Evolutionary conservation across 1,140 invertebrate species (phyloP).

Genomic region (Aleiodes sp.): DNA sequence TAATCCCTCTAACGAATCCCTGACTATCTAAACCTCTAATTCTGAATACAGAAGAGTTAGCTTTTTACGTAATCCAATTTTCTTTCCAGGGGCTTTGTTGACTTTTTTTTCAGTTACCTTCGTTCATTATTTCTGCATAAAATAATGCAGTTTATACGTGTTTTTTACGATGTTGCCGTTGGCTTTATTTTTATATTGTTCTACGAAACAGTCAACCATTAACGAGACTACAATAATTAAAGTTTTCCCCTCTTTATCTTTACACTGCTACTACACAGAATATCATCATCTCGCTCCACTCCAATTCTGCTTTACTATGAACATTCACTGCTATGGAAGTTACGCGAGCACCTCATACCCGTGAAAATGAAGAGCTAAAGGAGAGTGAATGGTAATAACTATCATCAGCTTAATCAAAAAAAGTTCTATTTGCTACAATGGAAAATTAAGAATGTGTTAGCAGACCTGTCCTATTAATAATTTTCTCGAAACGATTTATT

Average conservation of each 20-base stretch:
- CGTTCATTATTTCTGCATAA: too few species aligned
- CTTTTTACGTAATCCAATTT: too few species aligned
- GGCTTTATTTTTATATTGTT: not conserved
- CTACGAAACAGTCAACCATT: not conserved
- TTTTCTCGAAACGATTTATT: too few species aligned
- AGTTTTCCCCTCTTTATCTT: not conserved
- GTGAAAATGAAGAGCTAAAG: not conserved
- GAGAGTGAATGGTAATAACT: too few species aligned
- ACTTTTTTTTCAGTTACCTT: too few species aligned
- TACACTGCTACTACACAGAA: not conserved
- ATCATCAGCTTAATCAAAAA: too few species aligned
- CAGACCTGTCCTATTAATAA: too few species aligned
- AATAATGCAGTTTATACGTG: not conserved
- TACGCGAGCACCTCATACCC: not conserved
- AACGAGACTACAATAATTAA: not conserved
- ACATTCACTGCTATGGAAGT: not conserved
- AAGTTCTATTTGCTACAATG: too few species aligned
- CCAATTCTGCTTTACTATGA: not conserved
- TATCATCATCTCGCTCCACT: too few species aligned
- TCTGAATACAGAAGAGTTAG: not conserved
- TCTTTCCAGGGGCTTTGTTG: too few species aligned
- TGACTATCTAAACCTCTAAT: not conserved
- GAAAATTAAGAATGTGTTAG: too few species aligned
- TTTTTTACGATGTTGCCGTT: not conserved
- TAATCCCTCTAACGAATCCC: slow-evolving; percentile 21